Percentiles rank a stretch among this genome's conserved stretches.
These are phyloP conservation scores for Myiotriccus ornatus DNA, from an alignment of 2,797 vertebrate genomes.

Conservation along the genomic window DNA sequence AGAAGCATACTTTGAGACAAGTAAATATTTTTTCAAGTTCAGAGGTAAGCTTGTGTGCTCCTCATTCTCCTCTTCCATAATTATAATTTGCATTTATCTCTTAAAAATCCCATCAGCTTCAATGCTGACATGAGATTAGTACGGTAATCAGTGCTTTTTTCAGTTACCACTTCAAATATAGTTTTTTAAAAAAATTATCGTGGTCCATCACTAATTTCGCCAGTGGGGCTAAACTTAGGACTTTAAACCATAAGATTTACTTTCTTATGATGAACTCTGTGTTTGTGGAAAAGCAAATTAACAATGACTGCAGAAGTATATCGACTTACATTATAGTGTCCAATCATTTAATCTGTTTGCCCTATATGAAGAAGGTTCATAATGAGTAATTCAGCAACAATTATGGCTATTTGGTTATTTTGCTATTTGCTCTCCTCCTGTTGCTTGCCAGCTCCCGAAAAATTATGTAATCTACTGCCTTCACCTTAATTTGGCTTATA, in stretches of 20 bases:
- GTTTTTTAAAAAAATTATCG: accelerated
- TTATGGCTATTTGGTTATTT: background rate
- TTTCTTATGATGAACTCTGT: background rate
- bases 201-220: background rate
- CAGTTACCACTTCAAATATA: background rate
- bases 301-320: background rate
- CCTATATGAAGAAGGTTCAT: background rate
- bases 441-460: background rate
- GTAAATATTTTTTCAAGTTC: background rate
- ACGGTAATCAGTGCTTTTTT: background rate
- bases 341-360: background rate
- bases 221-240: background rate
- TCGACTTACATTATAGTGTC: background rate
- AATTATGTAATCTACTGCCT: background rate
- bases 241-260: background rate
- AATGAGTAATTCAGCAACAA: background rate
- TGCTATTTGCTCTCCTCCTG: background rate
- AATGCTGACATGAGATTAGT: background rate
- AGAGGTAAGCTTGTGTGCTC: background rate
- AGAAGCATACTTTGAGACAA: background rate
- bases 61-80: background rate
- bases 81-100: background rate
- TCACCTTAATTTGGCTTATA: background rate
- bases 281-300: background rate
- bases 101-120: background rate